These are phyloP conservation scores for Oryzias curvinotus DNA, from an alignment of 2,113 vertebrate species.

Conservation along the genomic window DNA sequence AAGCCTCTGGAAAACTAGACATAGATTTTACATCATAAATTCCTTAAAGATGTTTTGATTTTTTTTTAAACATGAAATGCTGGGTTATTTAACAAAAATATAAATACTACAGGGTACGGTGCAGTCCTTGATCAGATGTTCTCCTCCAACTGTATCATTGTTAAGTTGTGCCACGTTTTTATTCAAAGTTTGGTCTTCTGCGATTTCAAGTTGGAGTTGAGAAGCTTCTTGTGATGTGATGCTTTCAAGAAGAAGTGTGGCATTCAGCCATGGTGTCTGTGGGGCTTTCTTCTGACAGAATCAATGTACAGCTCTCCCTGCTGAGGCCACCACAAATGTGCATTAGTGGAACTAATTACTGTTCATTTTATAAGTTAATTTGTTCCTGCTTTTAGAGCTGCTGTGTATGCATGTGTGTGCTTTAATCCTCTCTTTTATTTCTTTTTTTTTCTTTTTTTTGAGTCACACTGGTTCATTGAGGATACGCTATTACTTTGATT, in stretches of 20 bases:
- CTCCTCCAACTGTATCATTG: neutral
- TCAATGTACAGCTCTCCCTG: slow-evolving; percentile 28
- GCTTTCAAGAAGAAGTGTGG: slow-evolving; percentile 38
- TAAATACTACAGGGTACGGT: neutral
- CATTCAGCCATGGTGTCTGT: slow-evolving; percentile 5
- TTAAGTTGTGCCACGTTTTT: slow-evolving; percentile 10
- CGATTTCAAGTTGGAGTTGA: slow-evolving; percentile 53
- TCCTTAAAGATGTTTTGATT: no score
- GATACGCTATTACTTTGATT: slow-evolving; percentile 29
- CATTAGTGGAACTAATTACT: slow-evolving; percentile 58
- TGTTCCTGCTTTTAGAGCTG: slow-evolving; percentile 15
- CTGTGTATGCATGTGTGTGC: slow-evolving; percentile 2
- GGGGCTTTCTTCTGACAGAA: slow-evolving; percentile 41
- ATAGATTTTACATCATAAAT: no score
- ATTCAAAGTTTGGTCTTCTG: slow-evolving; percentile 14
- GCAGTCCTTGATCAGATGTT: neutral
- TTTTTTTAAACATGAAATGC: no score
- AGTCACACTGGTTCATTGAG: slow-evolving; percentile 1
- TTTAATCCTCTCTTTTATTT: slow-evolving; percentile 7
- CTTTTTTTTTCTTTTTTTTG: neutral
- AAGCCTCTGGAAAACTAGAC: no score
- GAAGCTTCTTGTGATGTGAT: slow-evolving; percentile 49
- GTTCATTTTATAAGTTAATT: slow-evolving; percentile 51
- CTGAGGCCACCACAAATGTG: slow-evolving; percentile 23
- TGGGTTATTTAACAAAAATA: no score